These are phyloP conservation scores for Trematomus loennbergii DNA, from an alignment of 2,113 vertebrate species.

Conservation along the genomic window DNA sequence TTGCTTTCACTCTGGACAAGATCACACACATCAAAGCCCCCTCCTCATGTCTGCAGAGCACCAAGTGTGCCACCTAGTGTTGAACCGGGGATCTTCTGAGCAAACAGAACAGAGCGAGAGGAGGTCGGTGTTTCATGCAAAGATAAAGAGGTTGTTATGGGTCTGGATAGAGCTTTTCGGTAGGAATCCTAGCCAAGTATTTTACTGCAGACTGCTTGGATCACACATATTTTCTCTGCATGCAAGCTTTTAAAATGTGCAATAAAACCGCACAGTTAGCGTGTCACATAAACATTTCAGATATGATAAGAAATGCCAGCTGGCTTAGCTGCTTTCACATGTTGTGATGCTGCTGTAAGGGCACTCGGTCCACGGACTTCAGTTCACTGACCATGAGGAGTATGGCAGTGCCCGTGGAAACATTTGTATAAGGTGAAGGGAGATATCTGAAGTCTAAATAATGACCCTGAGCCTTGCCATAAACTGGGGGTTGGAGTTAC, in stretches of 20 bases:
- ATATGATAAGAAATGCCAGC: conserved; percentile 12
- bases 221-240: neutral
- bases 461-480: neutral
- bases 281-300: conserved; percentile 40
- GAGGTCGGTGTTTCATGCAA: neutral
- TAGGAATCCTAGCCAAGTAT: neutral
- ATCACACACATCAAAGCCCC: conserved; percentile 49
- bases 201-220: neutral
- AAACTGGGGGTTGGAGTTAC: neutral
- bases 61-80: conserved; percentile 70
- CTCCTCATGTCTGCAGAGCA: conserved; percentile 21
- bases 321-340: neutral
- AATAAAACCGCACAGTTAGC: conserved; percentile 26
- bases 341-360: neutral
- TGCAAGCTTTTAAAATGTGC: conserved; percentile 1
- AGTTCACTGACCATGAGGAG: neutral
- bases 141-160: neutral
- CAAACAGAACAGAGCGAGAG: neutral
- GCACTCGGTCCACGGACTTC: too few relatives aligned
- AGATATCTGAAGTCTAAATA: neutral
- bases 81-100: neutral
- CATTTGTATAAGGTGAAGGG: neutral
- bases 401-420: neutral
- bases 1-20: conserved; percentile 45
- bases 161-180: neutral